A percentile compares a stretch with the other conserved stretches of the same genome.
phyloP scores from a whole-genome alignment of 64 coral and sea anemone genomes.

The Montipora efflorescens region DNA sequence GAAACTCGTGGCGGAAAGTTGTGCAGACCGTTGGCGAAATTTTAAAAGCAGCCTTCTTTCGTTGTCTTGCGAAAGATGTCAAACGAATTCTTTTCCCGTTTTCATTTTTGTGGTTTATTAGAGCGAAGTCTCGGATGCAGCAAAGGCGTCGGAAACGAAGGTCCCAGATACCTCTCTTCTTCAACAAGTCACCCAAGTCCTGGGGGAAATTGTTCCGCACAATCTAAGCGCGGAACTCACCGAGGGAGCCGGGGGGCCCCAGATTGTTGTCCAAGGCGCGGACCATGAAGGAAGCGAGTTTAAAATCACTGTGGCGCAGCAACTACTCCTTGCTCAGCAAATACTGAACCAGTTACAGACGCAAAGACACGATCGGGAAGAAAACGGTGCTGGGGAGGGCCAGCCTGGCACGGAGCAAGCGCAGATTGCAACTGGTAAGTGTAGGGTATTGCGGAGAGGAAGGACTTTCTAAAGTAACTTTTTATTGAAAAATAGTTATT shows the following conservation, averaged over 20 bases:
- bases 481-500: too few species aligned
- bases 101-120: not conserved
- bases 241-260: constrained; percentile 70
- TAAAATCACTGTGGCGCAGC: constrained; percentile 90
- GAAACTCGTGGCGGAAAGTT: too few species aligned
- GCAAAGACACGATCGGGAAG: constrained; percentile 56
- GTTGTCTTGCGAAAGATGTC: too few species aligned
- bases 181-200: constrained; percentile 88
- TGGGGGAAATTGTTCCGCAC: constrained; percentile 90
- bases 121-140: constrained; percentile 23
- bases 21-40: too few species aligned
- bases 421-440: constrained; percentile 83
- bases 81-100: not conserved
- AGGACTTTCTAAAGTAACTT: not conserved
- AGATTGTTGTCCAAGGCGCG: constrained; percentile 87
- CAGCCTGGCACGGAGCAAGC: constrained; percentile 20
- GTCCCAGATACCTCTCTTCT: constrained; percentile 73
- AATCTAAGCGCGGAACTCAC: constrained; percentile 85
- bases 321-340: constrained; percentile 87
- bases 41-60: too few species aligned
- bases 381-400: constrained; percentile 1
- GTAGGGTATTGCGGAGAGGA: constrained; percentile 11
- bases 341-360: constrained; percentile 85
- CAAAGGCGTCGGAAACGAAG: constrained; percentile 51
- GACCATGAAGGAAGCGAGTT: constrained; percentile 86